Evolutionary conservation across 2,888 invertebrate genomes (phyloP), one percentile per base, ranked within the genome.

Genomic region (Argyresthia albistria): DNA sequence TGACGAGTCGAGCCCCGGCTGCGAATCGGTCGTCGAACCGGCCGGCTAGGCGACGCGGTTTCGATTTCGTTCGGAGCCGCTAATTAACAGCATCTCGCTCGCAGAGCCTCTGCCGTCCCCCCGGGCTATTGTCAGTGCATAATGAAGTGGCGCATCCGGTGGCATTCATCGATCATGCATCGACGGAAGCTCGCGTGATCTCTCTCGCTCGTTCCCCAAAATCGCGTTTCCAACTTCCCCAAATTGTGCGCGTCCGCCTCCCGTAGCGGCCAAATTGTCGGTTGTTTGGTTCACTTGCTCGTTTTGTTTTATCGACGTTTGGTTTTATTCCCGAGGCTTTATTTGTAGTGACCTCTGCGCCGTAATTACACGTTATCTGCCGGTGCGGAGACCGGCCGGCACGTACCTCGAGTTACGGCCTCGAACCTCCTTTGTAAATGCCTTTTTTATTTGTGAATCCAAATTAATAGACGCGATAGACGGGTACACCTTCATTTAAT

Each of bases 381-480:
- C 68, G 63, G 59, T 56, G 59, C 68, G 63, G 62, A 35, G 25
- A 35, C 35, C 65, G 62, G 56, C 63, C 57, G 64, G 70, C 79
- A 81, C 83, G 83, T 83, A 81, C 73, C 59, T 62, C 60, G 65
- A 64, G 63, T 69, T 60, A 60, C 63, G 53, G 72, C 67, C 69
- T 63, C 70, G 70, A 76, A 72, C 79, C 76, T 70, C 69, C 80
- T 75, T 82, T 35, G 25, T 37, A 42, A 81, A 80, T 80, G 73
- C 72, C 73, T 83, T 84, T 82, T 86, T 86, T 84, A 84, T 84
- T 82, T 80, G 75, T 80, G 73, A 82, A 82, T 81, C 67, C 76
- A 73, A 73, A 77, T 77, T 86, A 86, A 86, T 84, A 86, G 80
- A 76, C 67, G 55, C 65, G 64, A 71, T 73, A 72, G 68, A 60